phyloP scores from a whole-genome alignment of 1,140 invertebrate species.

The Helicorthomorpha holstii region DNA sequence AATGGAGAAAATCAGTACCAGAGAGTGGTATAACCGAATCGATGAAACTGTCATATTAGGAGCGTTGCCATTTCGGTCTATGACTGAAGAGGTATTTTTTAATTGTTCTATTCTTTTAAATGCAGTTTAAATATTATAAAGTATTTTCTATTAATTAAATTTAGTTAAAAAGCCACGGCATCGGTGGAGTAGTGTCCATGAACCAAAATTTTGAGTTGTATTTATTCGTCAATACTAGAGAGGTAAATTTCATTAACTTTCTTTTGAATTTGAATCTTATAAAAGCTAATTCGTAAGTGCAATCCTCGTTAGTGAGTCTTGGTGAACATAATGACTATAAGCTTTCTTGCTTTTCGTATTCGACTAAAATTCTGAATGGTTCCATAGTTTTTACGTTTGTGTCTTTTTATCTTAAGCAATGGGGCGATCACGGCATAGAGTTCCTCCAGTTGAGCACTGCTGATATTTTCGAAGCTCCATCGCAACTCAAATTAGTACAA shows the following conservation, averaged over 20 bases:
- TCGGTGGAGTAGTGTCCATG: conserved; percentile 89
- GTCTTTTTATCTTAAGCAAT: conserved; percentile 57
- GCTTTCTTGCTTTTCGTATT: too few species aligned
- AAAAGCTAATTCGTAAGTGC: too few species aligned
- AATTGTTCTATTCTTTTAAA: too few species aligned
- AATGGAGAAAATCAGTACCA: conserved; percentile 65
- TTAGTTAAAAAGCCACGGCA: conserved; percentile 64
- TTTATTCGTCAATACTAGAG: conserved; percentile 55
- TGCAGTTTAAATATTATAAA: too few species aligned
- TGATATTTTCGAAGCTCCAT: conserved; percentile 86
- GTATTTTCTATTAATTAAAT: conserved; percentile 27
- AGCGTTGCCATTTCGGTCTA: conserved; percentile 73
- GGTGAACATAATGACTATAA: too few species aligned
- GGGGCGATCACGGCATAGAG: conserved; percentile 59
- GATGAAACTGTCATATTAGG: conserved; percentile 88
- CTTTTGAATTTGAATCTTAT: too few species aligned
- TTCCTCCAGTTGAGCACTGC: conserved; percentile 83
- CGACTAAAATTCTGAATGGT: too few species aligned
- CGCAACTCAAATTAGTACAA: conserved; percentile 64
- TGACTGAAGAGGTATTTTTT: conserved; percentile 53
- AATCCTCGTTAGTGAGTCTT: too few species aligned
- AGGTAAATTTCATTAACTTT: too few species aligned
- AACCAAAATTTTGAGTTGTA: conserved; percentile 91
- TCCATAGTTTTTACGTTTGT: conserved; percentile 15
- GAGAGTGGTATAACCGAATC: conserved; percentile 85